Conservation (phyloP, 23 tunicate genomes). For the Diplosoma virens region DNA sequence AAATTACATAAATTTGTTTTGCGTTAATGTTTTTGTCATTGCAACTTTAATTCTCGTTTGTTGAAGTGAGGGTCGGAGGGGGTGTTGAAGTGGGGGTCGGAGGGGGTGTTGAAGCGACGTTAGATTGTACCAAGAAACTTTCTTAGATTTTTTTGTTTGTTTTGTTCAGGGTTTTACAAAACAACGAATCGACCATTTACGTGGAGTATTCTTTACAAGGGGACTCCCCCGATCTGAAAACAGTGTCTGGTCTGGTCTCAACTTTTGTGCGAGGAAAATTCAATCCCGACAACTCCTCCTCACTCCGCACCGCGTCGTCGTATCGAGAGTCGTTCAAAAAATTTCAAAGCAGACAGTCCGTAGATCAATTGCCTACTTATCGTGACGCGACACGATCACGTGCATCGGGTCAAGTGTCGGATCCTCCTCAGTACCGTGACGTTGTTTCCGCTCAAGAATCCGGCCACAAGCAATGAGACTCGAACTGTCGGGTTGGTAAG, state of each 20-base stretch:
- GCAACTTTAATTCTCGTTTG: no score
- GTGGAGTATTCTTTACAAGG: background rate
- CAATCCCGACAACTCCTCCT: background rate
- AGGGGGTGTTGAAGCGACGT: no score
- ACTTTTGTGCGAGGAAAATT: background rate
- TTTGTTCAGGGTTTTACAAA: background rate
- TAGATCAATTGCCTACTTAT: background rate
- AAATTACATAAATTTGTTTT: no score
- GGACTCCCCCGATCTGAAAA: background rate
- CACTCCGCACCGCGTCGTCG: background rate
- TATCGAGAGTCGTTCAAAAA: background rate
- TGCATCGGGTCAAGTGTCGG: background rate
- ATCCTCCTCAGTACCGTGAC: background rate
- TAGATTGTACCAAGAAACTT: no score
- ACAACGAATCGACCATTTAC: background rate
- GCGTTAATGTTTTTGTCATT: no score
- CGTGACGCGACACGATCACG: background rate
- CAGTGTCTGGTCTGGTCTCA: background rate
- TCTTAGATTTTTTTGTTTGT: no score
- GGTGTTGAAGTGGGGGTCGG: no score
- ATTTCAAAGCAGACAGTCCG: background rate
- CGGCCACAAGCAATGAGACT: no score
- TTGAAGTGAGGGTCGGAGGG: no score
- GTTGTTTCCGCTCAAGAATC: background rate
- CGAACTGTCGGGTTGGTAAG: no score